Conservation (phyloP, 2,797 vertebrate genomes). For the Halcyon badia region DNA sequence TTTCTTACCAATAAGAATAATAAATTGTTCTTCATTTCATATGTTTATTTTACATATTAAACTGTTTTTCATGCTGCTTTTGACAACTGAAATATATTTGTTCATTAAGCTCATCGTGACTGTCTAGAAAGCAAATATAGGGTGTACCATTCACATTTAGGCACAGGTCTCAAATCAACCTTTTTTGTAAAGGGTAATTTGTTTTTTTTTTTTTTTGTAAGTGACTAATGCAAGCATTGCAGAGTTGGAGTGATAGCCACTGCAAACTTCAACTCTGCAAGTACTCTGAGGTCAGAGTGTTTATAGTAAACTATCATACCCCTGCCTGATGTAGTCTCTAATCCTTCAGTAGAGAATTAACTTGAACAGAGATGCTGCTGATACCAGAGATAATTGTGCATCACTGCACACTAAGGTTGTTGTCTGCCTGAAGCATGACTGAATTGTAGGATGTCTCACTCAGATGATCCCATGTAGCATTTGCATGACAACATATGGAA, state of each 20-base stretch:
- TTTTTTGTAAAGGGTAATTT: neutral
- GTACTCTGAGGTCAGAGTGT: neutral
- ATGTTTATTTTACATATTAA: neutral
- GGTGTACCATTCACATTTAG: neutral
- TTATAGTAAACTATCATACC: neutral
- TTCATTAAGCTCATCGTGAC: neutral
- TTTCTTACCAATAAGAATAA: neutral
- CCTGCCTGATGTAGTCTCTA: neutral
- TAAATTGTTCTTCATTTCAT: too few species aligned
- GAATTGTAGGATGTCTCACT: neutral
- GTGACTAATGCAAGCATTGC: fast-evolving
- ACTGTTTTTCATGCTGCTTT: neutral
- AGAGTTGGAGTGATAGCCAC: neutral
- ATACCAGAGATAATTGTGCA: neutral
- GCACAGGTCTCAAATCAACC: neutral
- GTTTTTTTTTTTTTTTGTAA: neutral
- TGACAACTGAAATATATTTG: neutral
- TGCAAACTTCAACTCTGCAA: neutral
- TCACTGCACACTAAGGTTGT: neutral
- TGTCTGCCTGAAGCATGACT: neutral
- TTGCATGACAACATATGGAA: neutral
- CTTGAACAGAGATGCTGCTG: neutral
- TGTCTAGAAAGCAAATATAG: neutral
- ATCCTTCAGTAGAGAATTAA: neutral
- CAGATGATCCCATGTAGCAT: neutral